Conservation (phyloP, 2,797 vertebrate species). For the Myripristis jacobus region DNA sequence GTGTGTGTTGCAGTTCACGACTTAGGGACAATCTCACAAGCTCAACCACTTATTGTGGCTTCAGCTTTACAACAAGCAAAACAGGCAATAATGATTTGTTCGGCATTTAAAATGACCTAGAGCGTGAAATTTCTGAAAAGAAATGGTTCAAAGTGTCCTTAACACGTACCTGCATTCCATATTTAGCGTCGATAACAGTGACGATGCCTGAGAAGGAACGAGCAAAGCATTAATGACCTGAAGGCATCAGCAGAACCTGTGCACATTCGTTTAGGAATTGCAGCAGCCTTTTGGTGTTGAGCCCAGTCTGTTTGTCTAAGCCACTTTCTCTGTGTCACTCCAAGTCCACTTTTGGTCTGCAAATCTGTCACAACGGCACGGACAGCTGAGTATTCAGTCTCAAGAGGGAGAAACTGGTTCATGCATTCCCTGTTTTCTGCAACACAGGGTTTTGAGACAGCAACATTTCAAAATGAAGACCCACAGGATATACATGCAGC, state of each 20-base stretch:
- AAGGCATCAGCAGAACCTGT: not conserved
- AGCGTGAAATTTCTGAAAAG: not conserved
- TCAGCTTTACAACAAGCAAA: constrained; percentile 12
- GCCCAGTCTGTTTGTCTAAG: constrained; percentile 35
- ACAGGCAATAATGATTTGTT: not conserved
- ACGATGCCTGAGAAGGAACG: constrained; percentile 86
- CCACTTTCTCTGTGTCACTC: constrained; percentile 46
- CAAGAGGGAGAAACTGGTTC: constrained; percentile 8
- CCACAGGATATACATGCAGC: not conserved
- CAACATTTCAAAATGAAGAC: not conserved
- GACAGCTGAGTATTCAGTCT: constrained; percentile 68
- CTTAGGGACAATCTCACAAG: constrained; percentile 20
- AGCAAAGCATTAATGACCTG: constrained; percentile 10
- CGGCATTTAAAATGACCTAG: not conserved
- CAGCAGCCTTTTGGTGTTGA: constrained; percentile 56
- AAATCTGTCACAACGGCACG: constrained; percentile 58
- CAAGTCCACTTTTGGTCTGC: constrained; percentile 54
- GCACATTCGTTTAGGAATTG: constrained; percentile 2
- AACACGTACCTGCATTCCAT: constrained; percentile 89
- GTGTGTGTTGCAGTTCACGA: constrained; percentile 19
- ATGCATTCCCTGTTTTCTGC: constrained; percentile 9
- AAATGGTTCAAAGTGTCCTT: not conserved
- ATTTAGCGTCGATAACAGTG: constrained; percentile 95
- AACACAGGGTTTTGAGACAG: constrained; percentile 8
- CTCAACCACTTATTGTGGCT: constrained; percentile 23